These are phyloP conservation scores for Chirona hameri DNA, from an alignment of 2,888 invertebrate species.

Conservation along the genomic window DNA sequence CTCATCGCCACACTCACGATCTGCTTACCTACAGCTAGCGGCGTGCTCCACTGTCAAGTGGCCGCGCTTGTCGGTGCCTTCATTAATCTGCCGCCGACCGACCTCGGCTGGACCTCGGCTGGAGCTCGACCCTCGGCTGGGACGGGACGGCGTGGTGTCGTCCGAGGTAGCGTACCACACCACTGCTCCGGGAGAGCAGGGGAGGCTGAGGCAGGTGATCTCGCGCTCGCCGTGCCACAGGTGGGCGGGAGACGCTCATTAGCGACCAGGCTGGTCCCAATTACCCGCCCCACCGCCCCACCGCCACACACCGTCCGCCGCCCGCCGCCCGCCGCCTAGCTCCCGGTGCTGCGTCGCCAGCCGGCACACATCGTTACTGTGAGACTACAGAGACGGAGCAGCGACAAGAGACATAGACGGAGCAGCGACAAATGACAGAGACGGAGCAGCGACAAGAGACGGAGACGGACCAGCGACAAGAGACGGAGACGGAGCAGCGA, in stretches of 20 bases:
- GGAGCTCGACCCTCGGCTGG: too few relatives aligned
- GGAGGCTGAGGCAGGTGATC: background rate
- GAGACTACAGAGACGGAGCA: too few relatives aligned
- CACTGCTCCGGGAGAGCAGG: too few relatives aligned
- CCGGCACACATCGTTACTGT: too few relatives aligned
- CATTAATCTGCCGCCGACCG: background rate
- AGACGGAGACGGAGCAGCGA: too few relatives aligned
- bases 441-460: too few relatives aligned
- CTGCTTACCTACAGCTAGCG: background rate
- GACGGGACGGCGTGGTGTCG: background rate
- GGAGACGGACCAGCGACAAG: too few relatives aligned
- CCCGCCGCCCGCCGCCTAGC: background rate
- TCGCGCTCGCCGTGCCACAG: background rate
- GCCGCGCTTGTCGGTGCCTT: background rate
- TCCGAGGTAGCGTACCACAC: background rate
- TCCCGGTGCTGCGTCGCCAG: too few relatives aligned
- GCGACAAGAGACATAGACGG: too few relatives aligned
- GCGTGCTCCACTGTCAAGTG: background rate
- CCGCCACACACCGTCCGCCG: background rate
- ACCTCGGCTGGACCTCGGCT: too few relatives aligned
- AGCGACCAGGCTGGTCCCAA: background rate
- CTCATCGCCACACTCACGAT: background rate
- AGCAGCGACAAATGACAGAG: too few relatives aligned
- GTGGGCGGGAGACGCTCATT: constrained; percentile 1
- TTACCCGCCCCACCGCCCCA: background rate